phyloP scores from a whole-genome alignment of 2,888 invertebrate species.

The Unio pictorum region DNA sequence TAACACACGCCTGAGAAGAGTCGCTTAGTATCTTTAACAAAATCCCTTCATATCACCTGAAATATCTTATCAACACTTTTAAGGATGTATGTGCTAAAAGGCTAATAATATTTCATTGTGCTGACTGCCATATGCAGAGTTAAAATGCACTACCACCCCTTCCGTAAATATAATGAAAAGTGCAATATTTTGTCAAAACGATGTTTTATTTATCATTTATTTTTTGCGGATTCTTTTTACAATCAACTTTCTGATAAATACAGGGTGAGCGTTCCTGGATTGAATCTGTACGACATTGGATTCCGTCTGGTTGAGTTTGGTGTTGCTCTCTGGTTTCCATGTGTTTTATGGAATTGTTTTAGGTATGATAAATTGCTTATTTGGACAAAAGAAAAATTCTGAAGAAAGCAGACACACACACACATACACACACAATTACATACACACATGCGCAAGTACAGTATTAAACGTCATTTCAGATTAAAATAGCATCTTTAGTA shows the following conservation, averaged over 20 bases:
- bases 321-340: slow-evolving; percentile 95
- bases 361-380: slow-evolving; percentile 38
- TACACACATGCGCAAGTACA: background rate
- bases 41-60: too few relatives aligned
- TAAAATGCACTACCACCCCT: too few relatives aligned
- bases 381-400: background rate
- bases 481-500: background rate
- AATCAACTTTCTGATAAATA: slow-evolving; percentile 12
- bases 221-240: background rate
- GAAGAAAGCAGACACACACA: background rate
- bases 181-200: too few relatives aligned
- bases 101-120: too few relatives aligned
- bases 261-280: slow-evolving; percentile 89
- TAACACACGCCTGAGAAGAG: too few relatives aligned
- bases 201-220: background rate
- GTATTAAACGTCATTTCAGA: background rate
- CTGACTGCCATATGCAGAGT: too few relatives aligned
- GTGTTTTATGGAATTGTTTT: slow-evolving; percentile 94
- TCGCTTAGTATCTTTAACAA: too few relatives aligned
- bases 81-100: too few relatives aligned
- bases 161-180: too few relatives aligned
- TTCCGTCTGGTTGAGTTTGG: slow-evolving; percentile 94
- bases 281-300: slow-evolving; percentile 93
- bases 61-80: too few relatives aligned
- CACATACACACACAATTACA: background rate